Base-by-base conservation (phyloP, 2,113 vertebrate genomes). In the Albula glossodonta region DNA sequence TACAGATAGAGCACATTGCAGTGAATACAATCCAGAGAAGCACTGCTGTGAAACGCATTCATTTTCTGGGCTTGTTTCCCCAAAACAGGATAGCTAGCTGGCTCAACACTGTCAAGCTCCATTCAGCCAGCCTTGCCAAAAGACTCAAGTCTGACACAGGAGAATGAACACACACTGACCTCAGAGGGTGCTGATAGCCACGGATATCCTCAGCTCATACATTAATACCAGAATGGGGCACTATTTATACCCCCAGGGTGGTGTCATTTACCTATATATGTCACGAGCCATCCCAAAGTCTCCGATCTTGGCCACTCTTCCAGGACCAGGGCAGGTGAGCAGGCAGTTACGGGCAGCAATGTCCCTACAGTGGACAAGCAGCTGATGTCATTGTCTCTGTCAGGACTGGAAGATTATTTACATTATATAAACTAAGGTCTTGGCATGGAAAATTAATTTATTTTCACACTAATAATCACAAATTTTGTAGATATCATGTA, bases 261-360 rank as follows among this genome's bases (percentile, higher is more conserved):
- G 77, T 53, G 60, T 31, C 17, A 74, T 89, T 63, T 88, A 98
- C 97, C 96, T 95, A 91, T 98, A 98, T 92, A 98, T 98, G 88
- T 97, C 97, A 86, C 97, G 96, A 50, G 98, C 97, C 98, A 98
- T 98, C 80, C 97, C 96, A 74, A 98, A 99, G 91, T 99, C 97
- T 85, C 97, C 97, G 11, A 96, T 98, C 93, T 98, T 98, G 89
- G 97, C 97, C 87, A 98, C 94, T 90, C 96, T 90, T 48, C 93
- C 96, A 25, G 93, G 92, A 63, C 96, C 96, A 51, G 94, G 87
- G 86, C 94, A 97, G 63, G 97, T 98, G 77, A 98, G 93, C 82
- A 99, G 95, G 87, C 97, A 99, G 81, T 98, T 99, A 80, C 97
- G 95, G 78, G 98, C 96, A 89, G 97, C 97, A 82, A 97, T 98